Base-by-base conservation (phyloP, 1,140 invertebrate genomes). In the Orius insidiosus region DNA sequence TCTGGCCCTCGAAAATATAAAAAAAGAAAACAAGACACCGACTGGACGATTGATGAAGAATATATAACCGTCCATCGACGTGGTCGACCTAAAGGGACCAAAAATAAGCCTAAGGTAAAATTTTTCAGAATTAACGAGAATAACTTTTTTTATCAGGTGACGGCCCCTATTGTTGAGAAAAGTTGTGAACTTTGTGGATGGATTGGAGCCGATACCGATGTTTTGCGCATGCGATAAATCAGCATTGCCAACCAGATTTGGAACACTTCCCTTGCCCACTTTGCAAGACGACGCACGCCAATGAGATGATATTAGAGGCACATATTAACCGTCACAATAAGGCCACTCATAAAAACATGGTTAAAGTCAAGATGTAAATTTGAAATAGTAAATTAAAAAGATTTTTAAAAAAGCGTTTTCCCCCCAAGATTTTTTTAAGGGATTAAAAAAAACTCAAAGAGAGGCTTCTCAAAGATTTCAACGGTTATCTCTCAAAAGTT, bases 41-140 rank as follows among this genome's bases (percentile, higher is more conserved):
- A 51, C 15, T 51, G 49, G 49, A 51, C 49, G 14, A 51, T 51
- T 13, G 49, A 51, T 37, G 49, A 51, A 43, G 49, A 51, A 18
- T 51, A 51, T 34, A 15, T 51, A 2, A 45, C 49, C n/a, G 49
- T 51, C 5, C 47, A 46, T 31, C 42, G 46, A 13, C 42, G 49
- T 24, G 49, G 49, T 0, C 11, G 49, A 33, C 49, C 49, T n/a
- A 46, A 46, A 19, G 49, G 49, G n/a, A 51, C 49, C 3, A 47
- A 45, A 45, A 51, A 51, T 14, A 51, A 51, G 24, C 45, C 49
- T 2, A 47, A 50, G 14, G n/a, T n/a, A n/a, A n/a, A n/a, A n/a
- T n/a, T n/a, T n/a, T n/a, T n/a, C n/a, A n/a, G n/a, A n/a, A n/a
- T n/a, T n/a, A n/a, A n/a, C n/a, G n/a, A n/a, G n/a, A n/a, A n/a